Base-by-base conservation (phyloP, 1,140 invertebrate species). In the Bombus picipes region DNA sequence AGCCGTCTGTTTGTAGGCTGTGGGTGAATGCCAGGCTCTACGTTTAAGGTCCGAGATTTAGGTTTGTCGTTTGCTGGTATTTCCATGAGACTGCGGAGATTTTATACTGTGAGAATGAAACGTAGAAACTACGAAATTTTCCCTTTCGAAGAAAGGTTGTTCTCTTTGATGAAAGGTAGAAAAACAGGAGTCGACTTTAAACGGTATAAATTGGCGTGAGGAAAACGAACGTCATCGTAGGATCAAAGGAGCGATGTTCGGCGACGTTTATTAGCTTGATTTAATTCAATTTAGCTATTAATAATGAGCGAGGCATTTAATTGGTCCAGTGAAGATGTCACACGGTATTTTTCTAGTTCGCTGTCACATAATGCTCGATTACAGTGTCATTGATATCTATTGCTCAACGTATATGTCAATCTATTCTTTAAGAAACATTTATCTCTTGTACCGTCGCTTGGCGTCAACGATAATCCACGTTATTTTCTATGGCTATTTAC, bases 241-340 rank as follows among this genome's bases (percentile, higher is more conserved):
- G 91, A 92, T 93, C 91, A 92, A 92, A 93, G 91, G 75, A 86
- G 65, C 89, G 78, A 87, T 88, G 86, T 89, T 79, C 85, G 78
- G 83, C 84, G 78, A 88, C 88, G 90, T 85, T 93, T 91, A 90
- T 91, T 89, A 87, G 88, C 90, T 92, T 87, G 90, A 92, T 91
- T 92, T 93, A 93, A 95, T 95, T 94, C 87, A 93, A 94, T 94
- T 93, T 92, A 90, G 84, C 74, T 89, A 92, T 87, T 89, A 92
- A 93, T 93, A 90, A 93, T 93, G 92, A 93, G 88, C 85, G 86
- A 53, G 73, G 72, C 75, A 76, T 90, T 91, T 91, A 89, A 92
- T 92, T 84, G 82, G 88, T 91, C 91, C 88, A 82, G 90, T 90
- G 80, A 92, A 92, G 86, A 93, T 93, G 91, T 94, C 92, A 93